These are phyloP conservation scores for Eulemur albifrons DNA, from an alignment of 2,797 vertebrate genomes.

Conservation along the genomic window DNA sequence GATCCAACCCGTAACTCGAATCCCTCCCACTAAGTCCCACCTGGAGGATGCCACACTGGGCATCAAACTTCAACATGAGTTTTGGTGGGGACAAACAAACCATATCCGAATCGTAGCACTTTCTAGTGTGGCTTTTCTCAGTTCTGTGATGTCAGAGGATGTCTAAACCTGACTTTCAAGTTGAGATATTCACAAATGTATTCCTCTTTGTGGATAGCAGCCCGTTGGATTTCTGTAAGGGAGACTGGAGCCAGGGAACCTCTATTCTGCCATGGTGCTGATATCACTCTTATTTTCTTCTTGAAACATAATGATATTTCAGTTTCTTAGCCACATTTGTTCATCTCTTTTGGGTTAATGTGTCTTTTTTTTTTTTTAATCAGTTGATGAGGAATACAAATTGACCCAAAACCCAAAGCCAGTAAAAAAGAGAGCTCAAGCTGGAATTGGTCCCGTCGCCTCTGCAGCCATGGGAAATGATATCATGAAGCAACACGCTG, in stretches of 20 bases:
- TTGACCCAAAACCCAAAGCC: background rate
- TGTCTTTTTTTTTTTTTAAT: background rate
- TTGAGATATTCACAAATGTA: background rate
- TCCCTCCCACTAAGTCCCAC: background rate
- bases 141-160: background rate
- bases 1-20: background rate
- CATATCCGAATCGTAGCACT: background rate
- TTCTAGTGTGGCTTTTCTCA: background rate
- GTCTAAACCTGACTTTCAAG: no score
- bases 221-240: background rate
- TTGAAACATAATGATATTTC: background rate
- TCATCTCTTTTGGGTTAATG: background rate
- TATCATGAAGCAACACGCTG: fast-evolving
- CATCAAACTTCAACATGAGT: background rate
- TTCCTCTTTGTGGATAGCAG: background rate
- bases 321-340: background rate
- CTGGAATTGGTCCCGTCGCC: background rate
- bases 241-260: background rate
- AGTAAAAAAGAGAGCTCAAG: background rate
- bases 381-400: background rate
- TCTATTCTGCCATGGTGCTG: background rate
- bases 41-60: background rate
- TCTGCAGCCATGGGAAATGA: background rate
- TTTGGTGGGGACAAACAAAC: background rate
- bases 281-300: background rate